These are phyloP conservation scores for Tiaroga cobitis DNA, from an alignment of 2,797 vertebrate genomes.

Conservation along the genomic window DNA sequence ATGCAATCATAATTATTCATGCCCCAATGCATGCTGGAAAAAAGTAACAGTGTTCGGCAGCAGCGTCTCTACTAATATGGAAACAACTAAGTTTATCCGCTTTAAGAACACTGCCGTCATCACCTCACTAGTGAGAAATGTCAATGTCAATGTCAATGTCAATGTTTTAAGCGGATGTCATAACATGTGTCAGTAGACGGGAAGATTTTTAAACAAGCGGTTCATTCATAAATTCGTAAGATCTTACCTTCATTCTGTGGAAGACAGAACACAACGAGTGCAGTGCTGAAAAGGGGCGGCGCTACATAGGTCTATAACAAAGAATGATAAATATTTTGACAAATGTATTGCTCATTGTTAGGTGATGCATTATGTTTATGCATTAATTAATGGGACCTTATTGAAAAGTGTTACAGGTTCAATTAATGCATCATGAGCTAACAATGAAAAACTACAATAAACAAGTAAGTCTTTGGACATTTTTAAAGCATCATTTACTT, in stretches of 20 bases:
- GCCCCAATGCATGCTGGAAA: neutral
- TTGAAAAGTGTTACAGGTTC: neutral
- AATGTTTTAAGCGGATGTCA: too few species aligned
- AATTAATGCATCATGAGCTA: neutral
- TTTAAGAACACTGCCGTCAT: neutral
- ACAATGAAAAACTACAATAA: neutral
- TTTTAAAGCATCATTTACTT: neutral
- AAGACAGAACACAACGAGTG: too few species aligned
- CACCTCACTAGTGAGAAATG: neutral
- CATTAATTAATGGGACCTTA: neutral
- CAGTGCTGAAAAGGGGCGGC: too few species aligned
- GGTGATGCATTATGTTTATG: neutral
- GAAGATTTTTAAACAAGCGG: too few species aligned
- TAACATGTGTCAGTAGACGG: too few species aligned
- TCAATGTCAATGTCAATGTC: too few species aligned
- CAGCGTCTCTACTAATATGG: too few species aligned
- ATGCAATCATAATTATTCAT: neutral
- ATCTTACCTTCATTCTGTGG: too few species aligned
- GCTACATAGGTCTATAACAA: neutral
- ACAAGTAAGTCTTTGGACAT: neutral
- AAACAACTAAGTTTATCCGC: neutral
- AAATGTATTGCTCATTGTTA: neutral
- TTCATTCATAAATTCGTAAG: too few species aligned
- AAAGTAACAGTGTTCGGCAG: too few species aligned
- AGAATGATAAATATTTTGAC: neutral